phyloP scores from a whole-genome alignment of 1,140 invertebrate species.

The Akabosia matsudoensis region DNA sequence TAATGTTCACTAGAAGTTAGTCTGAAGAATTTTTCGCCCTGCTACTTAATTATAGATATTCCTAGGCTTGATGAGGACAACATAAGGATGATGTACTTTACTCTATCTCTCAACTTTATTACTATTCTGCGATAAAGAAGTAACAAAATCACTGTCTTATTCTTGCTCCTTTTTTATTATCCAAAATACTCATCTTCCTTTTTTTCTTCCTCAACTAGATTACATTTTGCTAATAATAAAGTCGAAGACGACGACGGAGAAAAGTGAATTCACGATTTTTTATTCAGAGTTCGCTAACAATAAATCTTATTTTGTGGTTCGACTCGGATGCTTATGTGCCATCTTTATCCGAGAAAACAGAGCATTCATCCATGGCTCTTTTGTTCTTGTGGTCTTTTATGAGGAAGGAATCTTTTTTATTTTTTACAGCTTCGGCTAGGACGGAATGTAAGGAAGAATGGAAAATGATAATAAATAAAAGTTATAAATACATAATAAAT shows the following conservation, averaged over 20 bases:
- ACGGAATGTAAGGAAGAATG: neutral
- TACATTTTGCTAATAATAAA: neutral
- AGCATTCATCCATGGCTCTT: neutral
- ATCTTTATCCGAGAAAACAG: neutral
- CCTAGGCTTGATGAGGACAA: too few relatives aligned
- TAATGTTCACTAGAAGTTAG: too few relatives aligned
- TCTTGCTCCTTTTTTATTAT: too few relatives aligned
- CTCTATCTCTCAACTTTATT: too few relatives aligned
- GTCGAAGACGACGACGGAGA: neutral
- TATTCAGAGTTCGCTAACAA: neutral
- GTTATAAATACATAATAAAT: neutral
- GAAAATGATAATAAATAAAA: neutral
- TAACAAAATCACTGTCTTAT: too few relatives aligned
- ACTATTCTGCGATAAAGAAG: too few relatives aligned
- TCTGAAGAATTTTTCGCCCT: too few relatives aligned
- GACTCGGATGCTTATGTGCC: neutral
- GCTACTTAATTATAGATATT: too few relatives aligned
- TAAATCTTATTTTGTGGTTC: neutral
- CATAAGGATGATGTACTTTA: too few relatives aligned
- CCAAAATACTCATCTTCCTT: neutral
- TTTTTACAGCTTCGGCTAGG: neutral
- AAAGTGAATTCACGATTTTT: neutral
- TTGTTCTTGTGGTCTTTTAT: too few relatives aligned
- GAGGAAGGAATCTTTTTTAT: neutral
- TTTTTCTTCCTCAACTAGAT: neutral